Conservation (phyloP, 2,888 invertebrate genomes). For the Sussaba pulchella region DNA sequence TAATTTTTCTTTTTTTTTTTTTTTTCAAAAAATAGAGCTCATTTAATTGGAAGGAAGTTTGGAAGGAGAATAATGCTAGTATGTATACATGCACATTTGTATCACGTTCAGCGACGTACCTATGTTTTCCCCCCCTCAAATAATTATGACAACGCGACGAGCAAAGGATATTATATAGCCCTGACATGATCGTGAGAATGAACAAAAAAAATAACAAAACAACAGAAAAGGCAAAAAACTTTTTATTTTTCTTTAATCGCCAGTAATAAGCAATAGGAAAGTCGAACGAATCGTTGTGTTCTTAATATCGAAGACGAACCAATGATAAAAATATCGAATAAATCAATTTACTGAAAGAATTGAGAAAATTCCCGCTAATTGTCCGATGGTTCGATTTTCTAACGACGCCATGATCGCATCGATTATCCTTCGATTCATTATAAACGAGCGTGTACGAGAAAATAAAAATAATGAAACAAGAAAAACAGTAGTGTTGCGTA, state of each 20-base stretch:
- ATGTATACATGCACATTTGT: conserved; percentile 18
- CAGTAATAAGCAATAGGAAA: conserved; percentile 50
- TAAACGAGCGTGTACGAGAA: conserved; percentile 2
- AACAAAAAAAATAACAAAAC: too few relatives aligned
- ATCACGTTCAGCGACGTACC: conserved; percentile 37
- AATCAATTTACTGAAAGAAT: too few relatives aligned
- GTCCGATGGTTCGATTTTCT: conserved; percentile 55
- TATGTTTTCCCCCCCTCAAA: conserved; percentile 22
- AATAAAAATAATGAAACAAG: background rate
- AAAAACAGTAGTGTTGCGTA: conserved; percentile 31
- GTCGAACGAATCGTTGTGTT: conserved; percentile 39
- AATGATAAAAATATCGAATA: background rate
- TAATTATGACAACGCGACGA: conserved; percentile 41
- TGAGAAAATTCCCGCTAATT: too few relatives aligned
- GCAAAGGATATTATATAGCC: conserved; percentile 33
- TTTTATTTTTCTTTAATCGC: conserved; percentile 59
- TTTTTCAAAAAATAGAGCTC: conserved; percentile 23
- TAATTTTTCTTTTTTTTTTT: conserved; percentile 30
- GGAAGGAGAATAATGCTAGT: conserved; percentile 22
- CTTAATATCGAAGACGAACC: background rate
- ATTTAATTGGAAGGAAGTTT: conserved; percentile 39
- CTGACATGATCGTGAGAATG: background rate
- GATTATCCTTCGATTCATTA: conserved; percentile 31
- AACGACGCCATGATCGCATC: conserved; percentile 52
- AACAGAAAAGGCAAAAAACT: conserved; percentile 11